Conservation (phyloP, 2,113 vertebrate genomes). For the Apus apus region DNA sequence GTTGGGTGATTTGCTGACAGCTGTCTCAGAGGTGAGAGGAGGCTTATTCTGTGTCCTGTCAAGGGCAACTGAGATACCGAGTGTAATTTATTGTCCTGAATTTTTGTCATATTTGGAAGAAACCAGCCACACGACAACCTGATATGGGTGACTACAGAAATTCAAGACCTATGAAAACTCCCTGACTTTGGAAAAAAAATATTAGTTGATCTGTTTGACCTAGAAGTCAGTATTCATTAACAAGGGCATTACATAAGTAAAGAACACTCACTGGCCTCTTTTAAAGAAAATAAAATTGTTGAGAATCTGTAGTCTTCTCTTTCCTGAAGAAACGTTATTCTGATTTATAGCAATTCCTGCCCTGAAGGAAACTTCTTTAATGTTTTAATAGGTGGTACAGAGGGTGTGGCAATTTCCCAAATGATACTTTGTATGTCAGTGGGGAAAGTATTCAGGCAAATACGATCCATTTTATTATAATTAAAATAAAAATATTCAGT, state of each 20-base stretch:
- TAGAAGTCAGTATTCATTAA: neutral
- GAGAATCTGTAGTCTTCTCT: neutral
- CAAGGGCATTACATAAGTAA: neutral
- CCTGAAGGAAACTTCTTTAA: neutral
- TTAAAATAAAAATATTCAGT: neutral
- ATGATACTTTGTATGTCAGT: neutral
- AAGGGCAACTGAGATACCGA: neutral
- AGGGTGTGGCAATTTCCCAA: neutral
- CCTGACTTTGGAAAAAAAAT: neutral
- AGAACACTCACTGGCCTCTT: neutral
- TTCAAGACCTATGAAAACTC: neutral
- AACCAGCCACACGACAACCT: neutral
- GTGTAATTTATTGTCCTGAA: neutral
- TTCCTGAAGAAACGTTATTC: neutral
- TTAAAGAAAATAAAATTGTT: neutral
- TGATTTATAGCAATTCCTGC: neutral
- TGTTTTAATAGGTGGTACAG: neutral
- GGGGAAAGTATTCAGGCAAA: neutral
- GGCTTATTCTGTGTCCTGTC: neutral
- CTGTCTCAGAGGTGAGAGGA: neutral
- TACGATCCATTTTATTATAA: neutral
- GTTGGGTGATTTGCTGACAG: neutral
- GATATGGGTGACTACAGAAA: neutral
- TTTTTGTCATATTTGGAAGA: neutral
- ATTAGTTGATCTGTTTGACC: neutral